phyloP scores from a whole-genome alignment of 2,797 vertebrate species.

The Sebastes variabilis region DNA sequence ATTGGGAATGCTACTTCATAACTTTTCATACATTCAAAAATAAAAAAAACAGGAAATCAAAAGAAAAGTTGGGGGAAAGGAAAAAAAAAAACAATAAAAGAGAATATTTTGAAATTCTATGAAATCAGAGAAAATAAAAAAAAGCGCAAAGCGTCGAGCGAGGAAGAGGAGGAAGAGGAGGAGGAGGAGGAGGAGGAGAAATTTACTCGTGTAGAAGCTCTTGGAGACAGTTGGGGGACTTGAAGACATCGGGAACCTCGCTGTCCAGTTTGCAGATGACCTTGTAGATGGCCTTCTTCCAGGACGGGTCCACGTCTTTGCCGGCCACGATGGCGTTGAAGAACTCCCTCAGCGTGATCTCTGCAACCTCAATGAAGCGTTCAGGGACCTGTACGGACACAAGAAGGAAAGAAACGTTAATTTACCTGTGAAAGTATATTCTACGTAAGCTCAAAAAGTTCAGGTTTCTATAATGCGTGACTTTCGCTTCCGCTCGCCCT shows the following conservation, averaged over 20 bases:
- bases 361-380: constrained; percentile 98
- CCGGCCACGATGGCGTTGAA: constrained; percentile 99
- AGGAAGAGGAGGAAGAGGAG: constrained; percentile 34
- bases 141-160: constrained; percentile 60
- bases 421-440: constrained; percentile 37
- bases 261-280: constrained; percentile 99
- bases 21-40: constrained; percentile 89
- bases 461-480: neutral
- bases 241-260: constrained; percentile 99
- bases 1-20: constrained; percentile 90
- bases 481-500: neutral
- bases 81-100: constrained; percentile 25
- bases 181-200: constrained; percentile 30
- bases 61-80: constrained; percentile 28
- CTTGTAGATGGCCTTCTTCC: constrained; percentile 99
- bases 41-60: constrained; percentile 47
- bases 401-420: constrained; percentile 60
- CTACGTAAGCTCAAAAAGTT: neutral
- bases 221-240: constrained; percentile 99
- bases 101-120: constrained; percentile 64
- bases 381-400: constrained; percentile 94
- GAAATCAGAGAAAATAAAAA: constrained; percentile 59
- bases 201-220: constrained; percentile 99
- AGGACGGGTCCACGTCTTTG: constrained; percentile 99
- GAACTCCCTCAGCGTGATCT: constrained; percentile 99